Percentiles rank a stretch among this genome's conserved stretches.
Conservation (phyloP, 2,797 vertebrate species). For the Halcyon chelicuti region DNA sequence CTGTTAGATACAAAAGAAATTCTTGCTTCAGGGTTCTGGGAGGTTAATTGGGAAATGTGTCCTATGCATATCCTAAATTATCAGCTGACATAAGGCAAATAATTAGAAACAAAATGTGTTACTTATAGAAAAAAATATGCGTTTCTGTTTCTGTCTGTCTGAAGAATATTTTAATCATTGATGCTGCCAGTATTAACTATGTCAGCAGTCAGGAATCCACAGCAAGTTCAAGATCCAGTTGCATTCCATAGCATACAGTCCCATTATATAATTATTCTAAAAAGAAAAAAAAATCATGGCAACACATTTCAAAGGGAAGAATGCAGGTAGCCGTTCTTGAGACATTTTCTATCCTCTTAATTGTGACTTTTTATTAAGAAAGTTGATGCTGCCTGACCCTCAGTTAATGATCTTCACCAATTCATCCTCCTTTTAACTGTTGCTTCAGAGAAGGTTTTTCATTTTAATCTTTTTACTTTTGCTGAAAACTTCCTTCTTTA, state of each 20-base stretch:
- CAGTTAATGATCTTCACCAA: neutral
- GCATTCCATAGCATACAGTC: neutral
- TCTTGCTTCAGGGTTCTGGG: neutral
- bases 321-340: slow-evolving; percentile 4
- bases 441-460: neutral
- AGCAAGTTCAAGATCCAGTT: neutral
- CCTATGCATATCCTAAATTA: slow-evolving; percentile 10
- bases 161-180: neutral
- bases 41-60: slow-evolving; percentile 46
- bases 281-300: neutral
- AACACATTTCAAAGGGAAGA: neutral
- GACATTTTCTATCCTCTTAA: slow-evolving; percentile 18
- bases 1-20: neutral
- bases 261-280: slow-evolving; percentile 38
- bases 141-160: slow-evolving; percentile 5
- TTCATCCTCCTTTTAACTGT: slow-evolving; percentile 1
- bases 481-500: neutral
- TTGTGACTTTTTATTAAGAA: neutral
- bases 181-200: neutral
- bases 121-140: neutral
- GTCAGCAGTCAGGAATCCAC: neutral
- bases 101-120: slow-evolving; percentile 42
- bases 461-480: neutral
- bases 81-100: slow-evolving; percentile 39
- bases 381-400: neutral